phyloP scores from a whole-genome alignment of 2,113 vertebrate genomes.

The Cyanoderma ruficeps region DNA sequence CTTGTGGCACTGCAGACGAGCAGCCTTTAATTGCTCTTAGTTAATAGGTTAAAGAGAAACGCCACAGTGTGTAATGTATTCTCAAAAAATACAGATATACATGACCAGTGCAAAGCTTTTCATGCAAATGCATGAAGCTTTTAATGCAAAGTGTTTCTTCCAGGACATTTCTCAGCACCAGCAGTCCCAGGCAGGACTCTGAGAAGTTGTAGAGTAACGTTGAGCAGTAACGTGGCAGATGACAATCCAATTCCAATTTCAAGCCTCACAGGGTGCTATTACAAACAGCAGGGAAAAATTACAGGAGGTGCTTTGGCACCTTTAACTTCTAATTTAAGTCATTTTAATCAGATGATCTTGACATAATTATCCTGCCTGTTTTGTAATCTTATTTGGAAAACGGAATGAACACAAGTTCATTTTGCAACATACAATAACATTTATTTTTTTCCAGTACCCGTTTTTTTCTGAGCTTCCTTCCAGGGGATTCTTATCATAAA shows the following conservation, averaged over 20 bases:
- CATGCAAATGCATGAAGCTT: not conserved
- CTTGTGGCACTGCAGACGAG: not conserved
- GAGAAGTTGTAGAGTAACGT: not conserved
- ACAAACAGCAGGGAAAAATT: conserved; percentile 54
- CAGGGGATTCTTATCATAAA: conserved; percentile 57
- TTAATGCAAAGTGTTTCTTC: not conserved
- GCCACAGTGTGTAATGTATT: not conserved
- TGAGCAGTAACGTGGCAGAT: not conserved
- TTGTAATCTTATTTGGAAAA: conserved; percentile 49
- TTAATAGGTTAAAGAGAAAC: not conserved
- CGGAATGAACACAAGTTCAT: not conserved
- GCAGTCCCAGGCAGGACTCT: not conserved
- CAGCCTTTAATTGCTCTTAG: not conserved
- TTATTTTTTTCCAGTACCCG: conserved; percentile 4
- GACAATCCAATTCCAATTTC: conserved; percentile 62
- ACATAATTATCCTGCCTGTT: conserved; percentile 49
- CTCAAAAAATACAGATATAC: not conserved
- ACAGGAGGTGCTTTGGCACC: conserved; percentile 27
- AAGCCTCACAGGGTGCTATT: conserved; percentile 61
- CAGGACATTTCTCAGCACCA: not conserved
- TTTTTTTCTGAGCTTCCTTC: conserved; percentile 46
- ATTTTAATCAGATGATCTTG: conserved; percentile 56
- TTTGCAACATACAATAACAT: not conserved
- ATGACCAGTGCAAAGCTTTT: not conserved
- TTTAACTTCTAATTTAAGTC: conserved; percentile 55